phyloP scores from a whole-genome alignment of 1,140 invertebrate species.

The Neodiprion fabricii region DNA sequence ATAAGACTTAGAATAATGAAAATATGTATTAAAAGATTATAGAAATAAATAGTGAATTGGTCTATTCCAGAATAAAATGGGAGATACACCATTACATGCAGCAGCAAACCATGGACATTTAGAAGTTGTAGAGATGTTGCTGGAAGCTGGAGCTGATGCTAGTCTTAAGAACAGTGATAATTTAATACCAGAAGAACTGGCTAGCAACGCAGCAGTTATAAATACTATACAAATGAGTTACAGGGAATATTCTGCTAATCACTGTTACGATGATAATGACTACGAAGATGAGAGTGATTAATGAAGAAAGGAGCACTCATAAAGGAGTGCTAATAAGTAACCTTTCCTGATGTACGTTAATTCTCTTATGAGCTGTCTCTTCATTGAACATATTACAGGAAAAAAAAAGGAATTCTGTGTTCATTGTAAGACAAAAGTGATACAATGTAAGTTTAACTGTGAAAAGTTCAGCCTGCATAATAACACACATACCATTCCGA shows the following conservation, averaged over 20 bases:
- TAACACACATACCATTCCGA: neutral
- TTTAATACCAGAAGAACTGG: constrained; percentile 64
- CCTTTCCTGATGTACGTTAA: no score
- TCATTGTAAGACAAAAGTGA: no score
- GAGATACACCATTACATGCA: constrained; percentile 68
- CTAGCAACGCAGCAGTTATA: constrained; percentile 57
- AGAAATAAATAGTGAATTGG: constrained; percentile 12
- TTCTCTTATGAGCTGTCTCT: no score
- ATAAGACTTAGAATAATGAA: constrained; percentile 25
- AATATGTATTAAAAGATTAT: constrained; percentile 14
- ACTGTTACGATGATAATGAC: constrained; percentile 49
- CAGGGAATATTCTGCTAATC: constrained; percentile 25
- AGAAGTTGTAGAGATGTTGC: constrained; percentile 67
- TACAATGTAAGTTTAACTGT: no score
- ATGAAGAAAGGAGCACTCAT: constrained; percentile 10
- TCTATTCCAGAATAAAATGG: constrained; percentile 63
- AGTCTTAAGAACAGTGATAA: constrained; percentile 64
- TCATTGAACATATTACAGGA: no score
- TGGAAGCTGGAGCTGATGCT: constrained; percentile 66
- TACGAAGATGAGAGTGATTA: constrained; percentile 56
- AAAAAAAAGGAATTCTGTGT: no score
- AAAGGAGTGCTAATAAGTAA: no score
- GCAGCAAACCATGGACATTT: constrained; percentile 69
- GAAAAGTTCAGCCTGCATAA: neutral
- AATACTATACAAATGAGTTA: constrained; percentile 54